A percentile compares a stretch with the other conserved stretches of the same genome.
phyloP scores from a whole-genome alignment of 1,140 invertebrate genomes.

The Amyelois transitella region DNA sequence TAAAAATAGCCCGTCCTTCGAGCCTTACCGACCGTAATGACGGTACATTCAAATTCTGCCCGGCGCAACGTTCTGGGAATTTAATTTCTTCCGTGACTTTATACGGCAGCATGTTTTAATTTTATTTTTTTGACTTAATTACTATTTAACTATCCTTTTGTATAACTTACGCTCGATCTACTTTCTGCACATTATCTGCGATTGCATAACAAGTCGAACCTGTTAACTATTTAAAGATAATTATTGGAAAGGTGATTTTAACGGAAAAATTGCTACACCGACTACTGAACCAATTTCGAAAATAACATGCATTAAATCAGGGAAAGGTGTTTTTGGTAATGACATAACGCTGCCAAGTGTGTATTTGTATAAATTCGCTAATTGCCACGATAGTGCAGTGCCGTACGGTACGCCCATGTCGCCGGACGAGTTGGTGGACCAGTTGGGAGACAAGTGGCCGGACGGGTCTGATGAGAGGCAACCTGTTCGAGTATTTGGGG shows the following conservation, averaged over 20 bases:
- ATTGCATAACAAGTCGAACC: neutral
- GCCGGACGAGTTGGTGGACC: neutral
- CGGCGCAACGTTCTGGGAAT: neutral
- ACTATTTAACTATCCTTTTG: too few species aligned
- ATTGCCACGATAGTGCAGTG: neutral
- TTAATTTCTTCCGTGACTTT: neutral
- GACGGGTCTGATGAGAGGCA: slow-evolving; percentile 6
- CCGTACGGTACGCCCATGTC: neutral
- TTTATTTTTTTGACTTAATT: too few species aligned
- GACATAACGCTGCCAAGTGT: neutral
- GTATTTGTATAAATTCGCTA: neutral
- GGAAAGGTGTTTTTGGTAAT: neutral
- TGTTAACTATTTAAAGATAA: neutral
- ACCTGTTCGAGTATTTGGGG: slow-evolving; percentile 19
- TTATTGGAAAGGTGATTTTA: neutral
- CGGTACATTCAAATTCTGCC: neutral
- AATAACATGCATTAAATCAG: neutral
- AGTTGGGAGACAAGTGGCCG: slow-evolving; percentile 8
- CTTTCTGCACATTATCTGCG: too few species aligned
- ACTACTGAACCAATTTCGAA: neutral
- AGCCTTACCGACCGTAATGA: neutral
- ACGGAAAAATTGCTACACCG: neutral
- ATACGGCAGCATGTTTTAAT: neutral
- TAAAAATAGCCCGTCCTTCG: slow-evolving; percentile 11
- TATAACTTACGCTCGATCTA: too few species aligned